Percentiles rank a stretch among this genome's conserved stretches.
Conservation (phyloP, 2,888 invertebrate species). For the Cataglyphis albicans region DNA sequence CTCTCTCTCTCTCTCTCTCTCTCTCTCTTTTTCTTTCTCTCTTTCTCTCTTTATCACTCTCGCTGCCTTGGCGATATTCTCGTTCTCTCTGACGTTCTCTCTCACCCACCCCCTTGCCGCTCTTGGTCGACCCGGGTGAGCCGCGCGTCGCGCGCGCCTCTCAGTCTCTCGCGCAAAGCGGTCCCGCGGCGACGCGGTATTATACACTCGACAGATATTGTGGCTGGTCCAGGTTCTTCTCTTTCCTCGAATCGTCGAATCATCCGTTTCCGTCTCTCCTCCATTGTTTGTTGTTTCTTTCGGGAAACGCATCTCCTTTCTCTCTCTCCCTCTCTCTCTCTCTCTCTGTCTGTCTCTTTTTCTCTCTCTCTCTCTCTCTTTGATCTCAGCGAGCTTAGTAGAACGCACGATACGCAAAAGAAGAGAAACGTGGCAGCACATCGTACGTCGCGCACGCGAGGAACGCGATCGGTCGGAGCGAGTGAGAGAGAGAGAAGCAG, state of each 20-base stretch:
- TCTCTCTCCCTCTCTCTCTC: not conserved
- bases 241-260: conserved; percentile 22
- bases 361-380: not conserved
- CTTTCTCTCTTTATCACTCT: conserved; percentile 1
- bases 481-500: conserved; percentile 42
- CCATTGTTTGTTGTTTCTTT: not conserved
- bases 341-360: not conserved
- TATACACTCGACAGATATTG: conserved; percentile 59
- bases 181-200: conserved; percentile 67
- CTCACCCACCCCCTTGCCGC: conserved; percentile 30
- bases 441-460: not conserved
- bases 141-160: conserved; percentile 59
- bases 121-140: conserved; percentile 54
- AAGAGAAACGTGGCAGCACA: conserved; percentile 50
- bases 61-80: not conserved
- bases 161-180: conserved; percentile 76
- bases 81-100: conserved; percentile 20
- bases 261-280: not conserved
- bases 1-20: conserved; percentile 17
- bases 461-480: conserved; percentile 24
- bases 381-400: not conserved
- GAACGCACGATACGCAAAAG: conserved; percentile 24
- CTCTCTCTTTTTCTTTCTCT: not conserved
- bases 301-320: not conserved
- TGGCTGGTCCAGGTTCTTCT: conserved; percentile 71